These are phyloP conservation scores for Eucidaris tribuloides DNA, from an alignment of 35 echinoderm and acorn worm genomes.

Conservation along the genomic window DNA sequence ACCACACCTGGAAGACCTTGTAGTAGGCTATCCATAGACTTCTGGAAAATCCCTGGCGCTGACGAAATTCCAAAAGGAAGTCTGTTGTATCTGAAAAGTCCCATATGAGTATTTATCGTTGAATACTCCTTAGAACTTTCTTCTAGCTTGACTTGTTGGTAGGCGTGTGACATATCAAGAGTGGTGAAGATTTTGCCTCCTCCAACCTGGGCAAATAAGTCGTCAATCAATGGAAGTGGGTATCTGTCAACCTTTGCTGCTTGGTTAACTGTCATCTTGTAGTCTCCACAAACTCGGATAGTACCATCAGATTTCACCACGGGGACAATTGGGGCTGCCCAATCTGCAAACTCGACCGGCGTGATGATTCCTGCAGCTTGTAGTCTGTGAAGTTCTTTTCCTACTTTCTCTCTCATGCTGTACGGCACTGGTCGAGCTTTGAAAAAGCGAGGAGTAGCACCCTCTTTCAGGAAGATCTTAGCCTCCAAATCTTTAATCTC, in stretches of 20 bases:
- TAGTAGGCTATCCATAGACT: slow-evolving; percentile 38
- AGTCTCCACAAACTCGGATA: slow-evolving; percentile 59
- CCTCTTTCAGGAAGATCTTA: neutral
- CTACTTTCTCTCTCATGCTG: slow-evolving; percentile 32
- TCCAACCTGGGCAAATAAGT: slow-evolving; percentile 31
- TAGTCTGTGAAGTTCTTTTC: slow-evolving; percentile 34
- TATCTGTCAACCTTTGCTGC: slow-evolving; percentile 19
- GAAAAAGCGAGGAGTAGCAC: slow-evolving; percentile 12
- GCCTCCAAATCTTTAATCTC: neutral
- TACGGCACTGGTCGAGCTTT: slow-evolving; percentile 1
- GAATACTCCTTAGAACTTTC: slow-evolving; percentile 4
- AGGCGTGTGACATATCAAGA: slow-evolving; percentile 44
- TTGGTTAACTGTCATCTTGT: slow-evolving; percentile 39
- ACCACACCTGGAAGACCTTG: slow-evolving; percentile 13
- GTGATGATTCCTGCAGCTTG: slow-evolving; percentile 26
- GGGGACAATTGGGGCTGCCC: slow-evolving; percentile 64
- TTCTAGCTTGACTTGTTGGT: slow-evolving; percentile 42
- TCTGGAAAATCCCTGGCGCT: slow-evolving; percentile 54
- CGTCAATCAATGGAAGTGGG: slow-evolving; percentile 43
- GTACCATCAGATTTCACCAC: slow-evolving; percentile 27
- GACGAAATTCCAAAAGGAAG: slow-evolving; percentile 50
- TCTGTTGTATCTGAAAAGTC: slow-evolving; percentile 27
- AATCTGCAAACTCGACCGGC: slow-evolving; percentile 29
- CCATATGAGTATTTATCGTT: slow-evolving; percentile 50
- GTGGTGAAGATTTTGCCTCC: slow-evolving; percentile 42